A percentile compares a stretch with the other conserved stretches of the same genome.
These are phyloP conservation scores for Protaetia brevitarsis DNA, from an alignment of 1,140 invertebrate species.

Conservation along the genomic window DNA sequence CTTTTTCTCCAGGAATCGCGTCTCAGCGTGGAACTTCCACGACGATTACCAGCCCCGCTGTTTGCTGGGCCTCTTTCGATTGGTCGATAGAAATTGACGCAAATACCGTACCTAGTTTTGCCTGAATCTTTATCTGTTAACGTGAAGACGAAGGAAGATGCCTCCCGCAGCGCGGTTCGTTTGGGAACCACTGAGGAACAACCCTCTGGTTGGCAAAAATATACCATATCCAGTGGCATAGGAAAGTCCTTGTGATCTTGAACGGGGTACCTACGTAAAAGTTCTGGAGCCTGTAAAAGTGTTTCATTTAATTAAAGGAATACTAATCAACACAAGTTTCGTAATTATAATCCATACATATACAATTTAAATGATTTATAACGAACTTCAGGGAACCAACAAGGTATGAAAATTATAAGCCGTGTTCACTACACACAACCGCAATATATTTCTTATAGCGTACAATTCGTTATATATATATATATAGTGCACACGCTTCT, in stretches of 20 bases:
- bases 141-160: constrained; percentile 96
- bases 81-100: constrained; percentile 96
- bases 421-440: no score
- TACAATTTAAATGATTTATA: no score
- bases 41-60: constrained; percentile 39
- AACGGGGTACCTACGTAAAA: constrained; percentile 92
- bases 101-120: constrained; percentile 82
- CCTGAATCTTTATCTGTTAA: constrained; percentile 99
- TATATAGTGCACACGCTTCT: no score
- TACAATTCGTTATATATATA: no score
- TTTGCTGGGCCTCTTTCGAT: constrained; percentile 60
- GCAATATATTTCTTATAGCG: no score
- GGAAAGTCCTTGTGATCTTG: constrained; percentile 98
- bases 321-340: no score
- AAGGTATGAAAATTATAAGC: no score
- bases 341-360: no score
- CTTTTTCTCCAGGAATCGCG: constrained; percentile 85
- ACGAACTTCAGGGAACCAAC: no score
- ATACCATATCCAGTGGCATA: constrained; percentile 95
- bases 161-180: constrained; percentile 79
- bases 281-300: constrained; percentile 76
- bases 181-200: constrained; percentile 88
- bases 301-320: neutral
- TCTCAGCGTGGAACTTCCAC: constrained; percentile 59
- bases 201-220: constrained; percentile 99